Conservation (phyloP, 2,888 invertebrate species). For the Palloptera scutellata region DNA sequence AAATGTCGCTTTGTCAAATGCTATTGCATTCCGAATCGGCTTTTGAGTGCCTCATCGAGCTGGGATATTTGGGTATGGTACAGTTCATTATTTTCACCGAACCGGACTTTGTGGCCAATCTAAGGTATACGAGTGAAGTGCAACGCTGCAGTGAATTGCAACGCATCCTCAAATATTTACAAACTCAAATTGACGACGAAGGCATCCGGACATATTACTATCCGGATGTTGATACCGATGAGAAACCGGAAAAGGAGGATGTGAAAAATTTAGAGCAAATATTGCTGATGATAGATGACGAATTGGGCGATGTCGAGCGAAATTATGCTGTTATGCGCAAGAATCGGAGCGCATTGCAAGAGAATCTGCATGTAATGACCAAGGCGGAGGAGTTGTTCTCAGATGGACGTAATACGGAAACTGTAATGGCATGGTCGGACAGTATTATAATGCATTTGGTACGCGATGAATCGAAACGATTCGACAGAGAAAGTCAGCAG, state of each 20-base stretch:
- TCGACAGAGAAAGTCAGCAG: not conserved
- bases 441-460: slow-evolving; percentile 43
- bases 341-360: slow-evolving; percentile 40
- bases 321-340: slow-evolving; percentile 40
- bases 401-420: slow-evolving; percentile 34
- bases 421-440: slow-evolving; percentile 49
- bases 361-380: slow-evolving; percentile 46
- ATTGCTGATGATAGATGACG: slow-evolving; percentile 40
- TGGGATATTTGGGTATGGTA: slow-evolving; percentile 53
- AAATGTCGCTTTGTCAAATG: slow-evolving; percentile 55
- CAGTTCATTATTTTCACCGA: slow-evolving; percentile 54
- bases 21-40: slow-evolving; percentile 54
- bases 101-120: slow-evolving; percentile 43
- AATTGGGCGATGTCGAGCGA: slow-evolving; percentile 42
- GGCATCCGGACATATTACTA: slow-evolving; percentile 41
- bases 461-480: slow-evolving; percentile 41
- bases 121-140: slow-evolving; percentile 44
- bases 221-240: slow-evolving; percentile 44
- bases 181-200: slow-evolving; percentile 39
- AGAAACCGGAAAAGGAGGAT: slow-evolving; percentile 45
- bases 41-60: slow-evolving; percentile 52
- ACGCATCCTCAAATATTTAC: slow-evolving; percentile 44
- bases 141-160: slow-evolving; percentile 48
- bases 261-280: slow-evolving; percentile 40
- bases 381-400: slow-evolving; percentile 46